Conservation (phyloP, 2,888 invertebrate genomes). For the Tetropium fuscum region DNA sequence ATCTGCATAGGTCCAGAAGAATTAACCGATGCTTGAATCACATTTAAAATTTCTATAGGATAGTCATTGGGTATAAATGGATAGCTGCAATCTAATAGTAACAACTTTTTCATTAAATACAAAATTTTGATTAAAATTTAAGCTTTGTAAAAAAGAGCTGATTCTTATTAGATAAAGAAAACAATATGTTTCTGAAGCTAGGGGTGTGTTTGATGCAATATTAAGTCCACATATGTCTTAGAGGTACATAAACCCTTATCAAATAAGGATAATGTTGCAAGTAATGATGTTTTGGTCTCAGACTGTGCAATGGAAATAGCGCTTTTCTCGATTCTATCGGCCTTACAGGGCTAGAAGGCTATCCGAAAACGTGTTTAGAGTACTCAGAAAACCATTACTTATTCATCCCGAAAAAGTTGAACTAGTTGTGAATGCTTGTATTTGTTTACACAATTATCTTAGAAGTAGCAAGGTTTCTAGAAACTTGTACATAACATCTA, state of each 20-base stretch:
- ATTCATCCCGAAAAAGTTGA: not conserved
- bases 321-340: not conserved
- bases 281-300: constrained; percentile 44
- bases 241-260: constrained; percentile 24
- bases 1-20: too few species aligned
- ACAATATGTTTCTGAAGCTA: constrained; percentile 18
- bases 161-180: constrained; percentile 6
- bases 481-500: not conserved
- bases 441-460: not conserved
- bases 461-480: not conserved
- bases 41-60: too few species aligned
- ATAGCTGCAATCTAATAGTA: too few species aligned
- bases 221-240: constrained; percentile 29
- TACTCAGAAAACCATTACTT: not conserved
- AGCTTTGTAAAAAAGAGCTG: too few species aligned
- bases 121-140: too few species aligned
- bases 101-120: too few species aligned
- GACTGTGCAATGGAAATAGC: constrained; percentile 26
- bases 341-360: not conserved
- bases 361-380: not conserved
- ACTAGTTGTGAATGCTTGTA: not conserved
- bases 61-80: too few species aligned
- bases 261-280: constrained; percentile 35
- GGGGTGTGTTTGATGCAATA: constrained; percentile 12
- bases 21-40: too few species aligned